Evolutionary conservation across 2,113 vertebrate genomes (phyloP), one percentile per base, ranked within the genome.

Genomic region (Chloebia gouldiae): DNA sequence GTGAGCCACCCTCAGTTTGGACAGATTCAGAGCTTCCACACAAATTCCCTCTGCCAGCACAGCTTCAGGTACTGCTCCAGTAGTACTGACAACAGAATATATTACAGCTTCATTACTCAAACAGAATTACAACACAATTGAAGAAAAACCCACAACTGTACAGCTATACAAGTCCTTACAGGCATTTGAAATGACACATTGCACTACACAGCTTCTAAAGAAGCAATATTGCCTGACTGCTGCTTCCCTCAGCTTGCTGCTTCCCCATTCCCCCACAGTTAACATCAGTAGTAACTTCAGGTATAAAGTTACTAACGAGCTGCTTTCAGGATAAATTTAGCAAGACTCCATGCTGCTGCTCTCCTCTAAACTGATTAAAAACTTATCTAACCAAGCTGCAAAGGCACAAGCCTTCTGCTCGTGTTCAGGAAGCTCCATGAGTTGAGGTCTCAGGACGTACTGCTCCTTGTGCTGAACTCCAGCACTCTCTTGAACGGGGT

Each of bases 401-500:
- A 90, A 92, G 91, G 60, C 6, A 65, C 84, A 80, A 80, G 81
- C 16, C 39, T n/a, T 69, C 71, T 57, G 75, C 73, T 88, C 4
- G 0, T 65, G 18, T 61, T 83, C 47, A 23, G 59, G 60, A 89
- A 92, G 93, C 49, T 40, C 0, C 1, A 1, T 9, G 85, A 57
- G 78, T 25, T 4, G n/a, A 35, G 23, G 8, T 57, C 92, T 93
- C 97, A 72, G 45, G 95, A 91, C 13, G 84, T 90, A 11, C 68
- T 90, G 85, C 93, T 98, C 91, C 96, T 98, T 24, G 96, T 86
- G 57, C 98, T 98, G 2, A 98, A 97, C 90, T 99, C 99, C 98
- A 99, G 92, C 70, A 99, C 99, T 89, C 98, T 98, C 86, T 98
- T 98, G 95, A 99, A 99, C 0, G 99, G 99, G 3, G 98, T 98